Evolutionary conservation across 2,797 vertebrate genomes (phyloP), one percentile per base, ranked within the genome.

Genomic region (Bucorvus abyssinicus): DNA sequence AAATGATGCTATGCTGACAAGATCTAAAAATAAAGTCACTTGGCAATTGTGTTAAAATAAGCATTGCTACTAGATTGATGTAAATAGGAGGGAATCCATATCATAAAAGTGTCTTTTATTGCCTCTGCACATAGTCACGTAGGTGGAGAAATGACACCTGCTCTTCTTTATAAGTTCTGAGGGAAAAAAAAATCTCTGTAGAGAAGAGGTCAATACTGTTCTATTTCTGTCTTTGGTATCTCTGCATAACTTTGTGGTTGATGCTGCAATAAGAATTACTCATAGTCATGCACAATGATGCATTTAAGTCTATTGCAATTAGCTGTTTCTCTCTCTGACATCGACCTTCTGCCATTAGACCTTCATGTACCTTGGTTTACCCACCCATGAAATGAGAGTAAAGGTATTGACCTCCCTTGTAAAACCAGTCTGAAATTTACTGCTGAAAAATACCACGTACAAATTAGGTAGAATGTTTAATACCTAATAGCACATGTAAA

Each of bases 41-140:
- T 90, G 75, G 23, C 52, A 91, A 73, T 56, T 60, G 71, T 85
- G 59, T 71, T 79, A 90, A 92, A 97, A 95, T 94, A 88, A 93
- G 45, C 34, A 64, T 50, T 90, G 44, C 64, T 74, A 74, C 57
- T 40, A 80, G 15, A 32, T 79, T 89, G 64, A 87, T 79, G 88
- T 84, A 93, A 92, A 94, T 59, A 96, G 61, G 44, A 85, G 16
- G 74, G 68, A 69, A 94, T 80, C 9, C 3, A 29, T 75, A 70
- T 40, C 78, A 82, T 89, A 94, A 91, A 92, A 85, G 70, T 83
- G 3, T 49, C 60, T 83, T 91, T 68, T 71, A 8, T 24, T 83
- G 68, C 84, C 53, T 90, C 82, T 42, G 65, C 75, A 60, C 49
- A 68, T 50, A 92, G 84, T 82, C 49, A 76, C 6, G 14, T 38